Evolutionary conservation across 2,888 invertebrate genomes (phyloP).

Genomic region (Scaptomyza caliginosa): DNA sequence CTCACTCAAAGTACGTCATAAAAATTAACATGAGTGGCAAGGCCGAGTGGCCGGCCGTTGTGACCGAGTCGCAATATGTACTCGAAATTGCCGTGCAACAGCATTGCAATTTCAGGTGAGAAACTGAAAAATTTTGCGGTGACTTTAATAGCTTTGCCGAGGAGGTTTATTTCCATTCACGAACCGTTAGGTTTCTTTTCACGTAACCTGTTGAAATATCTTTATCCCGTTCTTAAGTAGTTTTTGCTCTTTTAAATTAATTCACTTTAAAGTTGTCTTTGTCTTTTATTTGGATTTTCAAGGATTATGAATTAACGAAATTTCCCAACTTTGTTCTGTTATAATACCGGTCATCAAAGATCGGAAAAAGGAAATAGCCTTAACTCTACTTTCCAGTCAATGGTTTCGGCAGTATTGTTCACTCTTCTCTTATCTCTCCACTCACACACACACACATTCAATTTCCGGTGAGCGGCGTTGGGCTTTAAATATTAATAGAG

Average conservation of each 20-base stretch:
- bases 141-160: background rate
- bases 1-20: conserved; percentile 71
- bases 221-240: background rate
- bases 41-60: conserved; percentile 17
- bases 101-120: conserved; percentile 16
- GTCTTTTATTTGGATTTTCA: too few species aligned
- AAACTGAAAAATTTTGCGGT: conserved; percentile 17
- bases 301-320: too few species aligned
- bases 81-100: conserved; percentile 38
- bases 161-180: background rate
- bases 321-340: too few species aligned
- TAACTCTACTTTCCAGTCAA: background rate
- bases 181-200: background rate
- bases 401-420: background rate
- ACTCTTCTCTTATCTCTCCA: background rate
- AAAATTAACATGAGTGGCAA: conserved; percentile 68
- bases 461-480: conserved; percentile 63
- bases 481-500: conserved; percentile 72
- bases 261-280: background rate
- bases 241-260: background rate
- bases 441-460: conserved; percentile 52
- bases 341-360: background rate
- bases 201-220: background rate
- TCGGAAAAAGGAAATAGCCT: background rate
- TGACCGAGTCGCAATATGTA: conserved; percentile 28